Evolutionary conservation across 2,888 invertebrate genomes (phyloP).

Genomic region (Melangyna quadrimaculata): DNA sequence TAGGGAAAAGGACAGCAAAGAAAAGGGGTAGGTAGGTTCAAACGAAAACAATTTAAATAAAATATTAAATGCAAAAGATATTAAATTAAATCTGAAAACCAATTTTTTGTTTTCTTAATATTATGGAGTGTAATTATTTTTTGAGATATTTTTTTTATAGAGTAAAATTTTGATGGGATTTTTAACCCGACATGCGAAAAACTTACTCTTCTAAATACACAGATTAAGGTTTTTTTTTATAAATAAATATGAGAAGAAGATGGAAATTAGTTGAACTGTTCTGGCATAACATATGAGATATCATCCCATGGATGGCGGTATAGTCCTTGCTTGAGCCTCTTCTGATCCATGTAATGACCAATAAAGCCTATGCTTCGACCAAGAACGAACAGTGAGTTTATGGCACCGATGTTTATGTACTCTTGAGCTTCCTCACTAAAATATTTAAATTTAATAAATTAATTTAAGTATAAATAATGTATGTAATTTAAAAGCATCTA

Average conservation of each 20-base stretch:
- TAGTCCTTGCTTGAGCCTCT: constrained; percentile 98
- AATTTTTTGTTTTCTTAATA: constrained; percentile 52
- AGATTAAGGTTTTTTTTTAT: constrained; percentile 50
- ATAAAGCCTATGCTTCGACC: constrained; percentile 99
- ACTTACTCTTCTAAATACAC: constrained; percentile 63
- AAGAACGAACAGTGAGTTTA: constrained; percentile 98
- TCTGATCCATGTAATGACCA: constrained; percentile 99
- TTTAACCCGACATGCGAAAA: constrained; percentile 34
- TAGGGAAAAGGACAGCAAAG: neutral
- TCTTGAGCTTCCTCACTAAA: constrained; percentile 96
- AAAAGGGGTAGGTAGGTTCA: neutral
- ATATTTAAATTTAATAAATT: neutral
- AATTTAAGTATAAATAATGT: neutral
- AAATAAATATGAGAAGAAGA: constrained; percentile 60
- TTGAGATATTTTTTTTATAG: constrained; percentile 24
- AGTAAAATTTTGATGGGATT: constrained; percentile 42
- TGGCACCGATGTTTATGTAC: constrained; percentile 97
- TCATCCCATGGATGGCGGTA: constrained; percentile 99
- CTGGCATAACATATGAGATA: constrained; percentile 84
- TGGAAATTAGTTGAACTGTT: constrained; percentile 79
- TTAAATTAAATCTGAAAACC: constrained; percentile 58
- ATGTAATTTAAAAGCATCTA: no score
- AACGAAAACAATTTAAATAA: constrained; percentile 22
- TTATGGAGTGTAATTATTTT: constrained; percentile 68
- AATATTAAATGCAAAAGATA: constrained; percentile 58